Conservation (phyloP, 2,113 vertebrate genomes). For the Gila orcuttii region DNA sequence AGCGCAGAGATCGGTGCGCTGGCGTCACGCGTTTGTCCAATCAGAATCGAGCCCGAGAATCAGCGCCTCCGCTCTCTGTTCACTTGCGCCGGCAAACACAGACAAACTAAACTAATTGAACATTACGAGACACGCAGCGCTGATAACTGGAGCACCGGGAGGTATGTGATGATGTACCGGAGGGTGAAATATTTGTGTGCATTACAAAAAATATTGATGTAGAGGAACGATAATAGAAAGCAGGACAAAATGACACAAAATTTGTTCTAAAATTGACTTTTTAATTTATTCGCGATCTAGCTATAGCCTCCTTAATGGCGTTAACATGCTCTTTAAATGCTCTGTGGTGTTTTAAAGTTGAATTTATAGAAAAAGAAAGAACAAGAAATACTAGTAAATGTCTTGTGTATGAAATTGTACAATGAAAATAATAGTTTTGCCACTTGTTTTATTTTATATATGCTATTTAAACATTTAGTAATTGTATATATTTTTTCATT, state of each 20-base stretch:
- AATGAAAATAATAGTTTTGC: not conserved
- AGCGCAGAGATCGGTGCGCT: slow-evolving; percentile 64
- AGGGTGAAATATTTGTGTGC: not conserved
- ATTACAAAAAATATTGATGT: not conserved
- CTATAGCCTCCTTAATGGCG: not conserved
- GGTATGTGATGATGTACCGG: slow-evolving; percentile 21
- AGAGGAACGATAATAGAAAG: not conserved
- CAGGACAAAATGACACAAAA: not conserved
- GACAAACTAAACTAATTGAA: slow-evolving; percentile 61
- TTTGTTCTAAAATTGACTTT: not conserved
- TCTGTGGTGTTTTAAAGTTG: not conserved
- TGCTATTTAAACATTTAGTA: not conserved
- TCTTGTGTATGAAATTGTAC: not conserved
- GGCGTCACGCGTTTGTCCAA: slow-evolving; percentile 75
- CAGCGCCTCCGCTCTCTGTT: slow-evolving; percentile 58
- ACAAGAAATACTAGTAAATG: not conserved
- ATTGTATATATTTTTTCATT: not conserved
- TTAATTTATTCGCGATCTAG: not conserved
- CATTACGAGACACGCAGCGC: slow-evolving; percentile 31
- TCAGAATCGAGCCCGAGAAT: slow-evolving; percentile 60
- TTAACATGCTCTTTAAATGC: not conserved
- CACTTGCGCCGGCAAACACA: slow-evolving; percentile 59
- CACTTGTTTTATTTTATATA: not conserved
- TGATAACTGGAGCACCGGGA: slow-evolving; percentile 29
- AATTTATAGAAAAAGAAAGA: not conserved